These are phyloP conservation scores for Tangara arthus DNA, from an alignment of 2,797 vertebrate species.

Conservation along the genomic window DNA sequence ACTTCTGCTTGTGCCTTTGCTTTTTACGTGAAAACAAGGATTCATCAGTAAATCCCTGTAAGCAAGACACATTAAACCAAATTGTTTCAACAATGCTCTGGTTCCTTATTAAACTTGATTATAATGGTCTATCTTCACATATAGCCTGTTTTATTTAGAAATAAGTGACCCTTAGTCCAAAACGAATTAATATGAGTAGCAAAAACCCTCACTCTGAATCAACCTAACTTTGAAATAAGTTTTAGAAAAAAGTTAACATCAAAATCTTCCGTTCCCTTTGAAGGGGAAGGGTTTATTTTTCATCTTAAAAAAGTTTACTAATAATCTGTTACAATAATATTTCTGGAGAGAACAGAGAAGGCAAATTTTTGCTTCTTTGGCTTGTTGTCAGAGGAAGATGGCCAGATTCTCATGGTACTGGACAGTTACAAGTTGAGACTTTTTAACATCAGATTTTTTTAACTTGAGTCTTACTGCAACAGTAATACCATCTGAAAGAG, in stretches of 20 bases:
- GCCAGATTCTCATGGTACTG: background rate
- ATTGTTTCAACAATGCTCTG: background rate
- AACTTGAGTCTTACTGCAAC: background rate
- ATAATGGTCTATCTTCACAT: background rate
- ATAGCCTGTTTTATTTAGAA: background rate
- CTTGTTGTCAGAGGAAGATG: background rate
- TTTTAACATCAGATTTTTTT: background rate
- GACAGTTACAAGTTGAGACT: background rate
- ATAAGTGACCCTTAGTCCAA: background rate
- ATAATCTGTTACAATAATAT: background rate
- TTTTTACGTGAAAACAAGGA: background rate
- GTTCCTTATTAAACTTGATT: background rate
- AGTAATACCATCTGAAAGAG: background rate
- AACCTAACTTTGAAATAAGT: background rate
- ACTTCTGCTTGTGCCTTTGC: background rate
- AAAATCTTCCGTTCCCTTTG: background rate
- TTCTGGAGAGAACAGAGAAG: background rate
- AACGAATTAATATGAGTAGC: background rate
- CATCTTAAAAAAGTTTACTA: background rate
- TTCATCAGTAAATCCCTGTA: background rate
- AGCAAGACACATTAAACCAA: background rate
- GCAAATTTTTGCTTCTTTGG: fast-evolving
- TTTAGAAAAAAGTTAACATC: background rate
- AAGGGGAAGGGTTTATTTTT: background rate
- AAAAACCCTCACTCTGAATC: background rate